Evolutionary conservation across 2,113 vertebrate species (phyloP), one percentile per base, ranked within the genome.

Genomic region (Rana temporaria): DNA sequence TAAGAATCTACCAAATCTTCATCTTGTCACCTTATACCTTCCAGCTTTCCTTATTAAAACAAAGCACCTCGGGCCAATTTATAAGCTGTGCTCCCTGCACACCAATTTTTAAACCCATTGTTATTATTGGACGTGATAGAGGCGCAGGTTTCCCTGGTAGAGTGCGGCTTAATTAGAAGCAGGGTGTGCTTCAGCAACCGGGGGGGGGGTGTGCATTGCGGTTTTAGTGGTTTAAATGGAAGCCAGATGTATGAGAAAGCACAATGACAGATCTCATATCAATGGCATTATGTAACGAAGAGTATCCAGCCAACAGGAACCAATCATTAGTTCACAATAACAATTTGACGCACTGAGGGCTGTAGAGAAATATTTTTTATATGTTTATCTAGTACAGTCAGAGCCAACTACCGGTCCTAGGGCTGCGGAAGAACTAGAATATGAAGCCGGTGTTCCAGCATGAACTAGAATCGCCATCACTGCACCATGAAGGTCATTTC

Each of bases 191-290:
- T 34, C 57, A 48, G 57, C 22, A 60, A 59, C 22, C 34, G 26
- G 26, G n/a, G 26, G 26, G n/a, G 48, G 38, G 74, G 59, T 38
- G 7, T 16, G 32, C 59, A 6, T n/a, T 81, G 67, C n/a, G 67
- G 77, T 59, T 63, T 63, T 48, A 30, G 34, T 59, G 26, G 56
- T 5, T 34, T 63, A 78, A 81, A 81, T 81, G 0, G 4, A 52
- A 71, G 20, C 20, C 78, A 71, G 78, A 81, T 81, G 78, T 71
- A 26, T 63, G 34, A 68, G 18, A 18, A 48, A 57, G 65, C 22
- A 5, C 59, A 55, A 64, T 32, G 63, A 78, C 55, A 60, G 59
- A 26, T 53, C 60, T 63, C 74, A 65, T 74, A 74, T 74, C 71
- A 60, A 38, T 74, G 19, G 22, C 48, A 30, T 71, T 71, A 71